phyloP scores from a whole-genome alignment of 92 coral and sea anemone genomes.

The Virgularia gustaviana region DNA sequence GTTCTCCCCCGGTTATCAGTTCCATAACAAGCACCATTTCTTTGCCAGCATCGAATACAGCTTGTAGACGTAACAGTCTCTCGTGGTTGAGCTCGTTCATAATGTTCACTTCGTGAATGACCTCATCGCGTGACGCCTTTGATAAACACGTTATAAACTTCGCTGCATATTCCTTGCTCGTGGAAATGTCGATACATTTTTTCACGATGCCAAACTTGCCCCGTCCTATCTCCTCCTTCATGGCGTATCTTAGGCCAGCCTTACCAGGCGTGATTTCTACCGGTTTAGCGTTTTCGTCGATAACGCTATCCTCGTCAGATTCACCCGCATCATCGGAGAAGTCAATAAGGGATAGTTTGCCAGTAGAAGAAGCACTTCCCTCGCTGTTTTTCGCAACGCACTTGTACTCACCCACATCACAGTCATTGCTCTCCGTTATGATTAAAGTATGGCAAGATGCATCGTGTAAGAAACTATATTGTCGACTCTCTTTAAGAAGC shows the following conservation, averaged over 20 bases:
- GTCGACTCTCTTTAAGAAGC: slow-evolving; percentile 83
- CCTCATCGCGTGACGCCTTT: slow-evolving; percentile 71
- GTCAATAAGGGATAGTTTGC: slow-evolving; percentile 67
- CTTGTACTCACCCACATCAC: slow-evolving; percentile 92
- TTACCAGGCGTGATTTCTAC: slow-evolving; percentile 58
- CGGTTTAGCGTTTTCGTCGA: slow-evolving; percentile 58
- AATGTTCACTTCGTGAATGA: slow-evolving; percentile 80
- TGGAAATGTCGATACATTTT: slow-evolving; percentile 75
- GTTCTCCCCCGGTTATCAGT: slow-evolving; percentile 90
- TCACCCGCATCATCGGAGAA: slow-evolving; percentile 65
- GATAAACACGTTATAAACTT: slow-evolving; percentile 77
- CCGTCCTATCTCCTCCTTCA: slow-evolving; percentile 89
- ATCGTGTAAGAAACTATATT: slow-evolving; percentile 91
- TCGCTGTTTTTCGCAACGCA: slow-evolving; percentile 81
- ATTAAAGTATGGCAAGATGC: slow-evolving; percentile 88
- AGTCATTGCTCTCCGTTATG: slow-evolving; percentile 84
- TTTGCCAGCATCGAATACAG: slow-evolving; percentile 74
- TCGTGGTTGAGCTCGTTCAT: slow-evolving; percentile 76
- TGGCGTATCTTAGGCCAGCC: slow-evolving; percentile 70
- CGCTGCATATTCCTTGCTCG: slow-evolving; percentile 84
- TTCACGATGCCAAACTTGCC: slow-evolving; percentile 97
- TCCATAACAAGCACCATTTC: slow-evolving; percentile 98
- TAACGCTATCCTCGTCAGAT: slow-evolving; percentile 65
- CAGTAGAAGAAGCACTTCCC: slow-evolving; percentile 84
- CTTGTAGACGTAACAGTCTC: slow-evolving; percentile 71